Conservation (phyloP, 2,113 vertebrate genomes). For the Sceloporus undulatus region DNA sequence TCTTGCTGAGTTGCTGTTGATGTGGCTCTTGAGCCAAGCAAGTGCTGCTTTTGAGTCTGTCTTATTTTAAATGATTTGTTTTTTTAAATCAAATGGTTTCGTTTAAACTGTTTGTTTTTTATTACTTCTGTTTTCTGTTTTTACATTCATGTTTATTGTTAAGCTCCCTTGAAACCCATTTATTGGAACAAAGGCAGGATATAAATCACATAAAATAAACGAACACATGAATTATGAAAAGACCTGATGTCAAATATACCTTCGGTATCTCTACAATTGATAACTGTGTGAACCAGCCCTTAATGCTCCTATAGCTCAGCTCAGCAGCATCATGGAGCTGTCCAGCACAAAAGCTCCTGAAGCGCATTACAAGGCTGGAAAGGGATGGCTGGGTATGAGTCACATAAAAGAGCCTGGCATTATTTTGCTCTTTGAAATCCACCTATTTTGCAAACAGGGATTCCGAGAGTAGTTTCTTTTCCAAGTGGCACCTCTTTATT, state of each 20-base stretch:
- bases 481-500: background rate
- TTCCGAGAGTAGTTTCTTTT: background rate
- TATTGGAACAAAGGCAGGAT: background rate
- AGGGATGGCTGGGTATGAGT: background rate
- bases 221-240: background rate
- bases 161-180: background rate
- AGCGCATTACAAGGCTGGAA: background rate
- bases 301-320: background rate
- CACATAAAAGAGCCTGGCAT: background rate
- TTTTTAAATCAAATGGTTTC: background rate
- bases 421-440: background rate
- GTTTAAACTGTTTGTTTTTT: background rate
- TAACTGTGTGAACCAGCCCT: background rate
- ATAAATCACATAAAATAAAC: background rate
- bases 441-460: background rate
- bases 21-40: background rate
- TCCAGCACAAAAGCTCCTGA: constrained; percentile 42
- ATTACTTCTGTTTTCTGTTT: background rate
- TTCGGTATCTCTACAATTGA: background rate
- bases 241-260: background rate
- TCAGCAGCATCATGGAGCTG: background rate
- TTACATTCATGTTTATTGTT: background rate
- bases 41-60: background rate
- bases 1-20: no score
- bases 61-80: no score